These are phyloP conservation scores for Amphiprion percula DNA, from an alignment of 2,113 vertebrate genomes.

Conservation along the genomic window DNA sequence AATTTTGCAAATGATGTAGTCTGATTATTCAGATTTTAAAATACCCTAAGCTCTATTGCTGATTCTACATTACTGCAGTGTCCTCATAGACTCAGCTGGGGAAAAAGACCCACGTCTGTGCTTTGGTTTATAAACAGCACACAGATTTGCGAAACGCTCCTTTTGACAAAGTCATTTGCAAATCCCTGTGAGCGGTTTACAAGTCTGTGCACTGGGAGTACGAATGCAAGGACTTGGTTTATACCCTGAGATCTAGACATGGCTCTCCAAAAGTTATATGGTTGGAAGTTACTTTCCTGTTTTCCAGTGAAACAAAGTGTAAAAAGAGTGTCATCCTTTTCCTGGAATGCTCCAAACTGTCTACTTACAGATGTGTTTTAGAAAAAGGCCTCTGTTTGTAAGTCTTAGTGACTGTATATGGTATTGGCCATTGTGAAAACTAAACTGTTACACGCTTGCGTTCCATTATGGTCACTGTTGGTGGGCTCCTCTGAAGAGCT, in stretches of 20 bases:
- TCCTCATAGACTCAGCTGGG: no score
- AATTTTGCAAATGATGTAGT: no score
- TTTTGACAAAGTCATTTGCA: no score
- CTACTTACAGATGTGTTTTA: conserved; percentile 25
- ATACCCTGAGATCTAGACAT: background rate
- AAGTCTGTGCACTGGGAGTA: no score
- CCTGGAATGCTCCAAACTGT: conserved; percentile 7
- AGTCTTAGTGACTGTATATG: conserved; percentile 55
- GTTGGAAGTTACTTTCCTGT: conserved; percentile 14
- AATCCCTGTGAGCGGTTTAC: no score
- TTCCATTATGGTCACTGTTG: conserved; percentile 48
- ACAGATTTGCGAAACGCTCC: no score
- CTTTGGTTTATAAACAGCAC: no score
- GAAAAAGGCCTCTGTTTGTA: conserved; percentile 39
- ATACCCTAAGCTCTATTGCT: no score
- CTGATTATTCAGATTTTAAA: no score
- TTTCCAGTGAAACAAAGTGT: background rate
- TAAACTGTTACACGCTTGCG: conserved; percentile 39
- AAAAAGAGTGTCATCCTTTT: background rate
- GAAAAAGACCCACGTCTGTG: no score
- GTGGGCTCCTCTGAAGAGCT: conserved; percentile 52
- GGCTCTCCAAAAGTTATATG: background rate
- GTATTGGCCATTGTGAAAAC: conserved; percentile 43
- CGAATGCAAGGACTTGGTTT: no score
- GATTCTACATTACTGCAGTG: no score